Conservation (phyloP, 2,888 invertebrate genomes). For the Drosophila mimica region DNA sequence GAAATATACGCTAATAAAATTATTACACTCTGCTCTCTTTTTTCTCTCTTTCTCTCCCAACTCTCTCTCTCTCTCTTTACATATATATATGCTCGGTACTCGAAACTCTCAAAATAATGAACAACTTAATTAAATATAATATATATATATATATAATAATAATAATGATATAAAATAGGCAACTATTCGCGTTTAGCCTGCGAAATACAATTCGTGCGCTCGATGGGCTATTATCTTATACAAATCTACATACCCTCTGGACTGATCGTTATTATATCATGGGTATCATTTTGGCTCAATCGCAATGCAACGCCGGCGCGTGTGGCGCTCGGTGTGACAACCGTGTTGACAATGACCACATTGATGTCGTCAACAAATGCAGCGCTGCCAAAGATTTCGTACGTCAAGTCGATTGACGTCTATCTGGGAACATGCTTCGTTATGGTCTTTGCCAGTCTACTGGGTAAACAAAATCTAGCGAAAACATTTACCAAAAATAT, state of each 20-base stretch:
- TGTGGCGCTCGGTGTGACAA: constrained; percentile 97
- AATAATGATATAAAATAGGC: constrained; percentile 87
- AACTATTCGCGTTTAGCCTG: constrained; percentile 98
- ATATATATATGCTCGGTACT: constrained; percentile 23
- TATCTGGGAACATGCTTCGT: constrained; percentile 99
- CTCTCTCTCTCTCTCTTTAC: constrained; percentile 23
- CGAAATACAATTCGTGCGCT: constrained; percentile 98
- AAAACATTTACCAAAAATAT: constrained; percentile 45
- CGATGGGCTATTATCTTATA: constrained; percentile 99
- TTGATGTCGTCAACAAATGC: constrained; percentile 98
- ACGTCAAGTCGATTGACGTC: constrained; percentile 98
- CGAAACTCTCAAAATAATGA: background rate
- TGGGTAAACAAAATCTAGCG: constrained; percentile 89
- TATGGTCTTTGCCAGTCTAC: constrained; percentile 98
- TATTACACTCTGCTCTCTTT: constrained; percentile 60
- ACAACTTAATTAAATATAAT: constrained; percentile 7
- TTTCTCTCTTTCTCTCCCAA: constrained; percentile 54
- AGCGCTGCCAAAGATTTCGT: constrained; percentile 98
- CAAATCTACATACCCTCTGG: constrained; percentile 99
- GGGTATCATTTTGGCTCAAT: constrained; percentile 98
- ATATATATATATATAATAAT: constrained; percentile 4
- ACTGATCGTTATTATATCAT: constrained; percentile 98
- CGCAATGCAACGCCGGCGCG: constrained; percentile 97
- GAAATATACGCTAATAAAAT: constrained; percentile 67
- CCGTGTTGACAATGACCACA: constrained; percentile 98